Evolutionary conservation across 2,113 vertebrate genomes (phyloP), one percentile per base, ranked within the genome.

Genomic region (Rissa tridactyla): DNA sequence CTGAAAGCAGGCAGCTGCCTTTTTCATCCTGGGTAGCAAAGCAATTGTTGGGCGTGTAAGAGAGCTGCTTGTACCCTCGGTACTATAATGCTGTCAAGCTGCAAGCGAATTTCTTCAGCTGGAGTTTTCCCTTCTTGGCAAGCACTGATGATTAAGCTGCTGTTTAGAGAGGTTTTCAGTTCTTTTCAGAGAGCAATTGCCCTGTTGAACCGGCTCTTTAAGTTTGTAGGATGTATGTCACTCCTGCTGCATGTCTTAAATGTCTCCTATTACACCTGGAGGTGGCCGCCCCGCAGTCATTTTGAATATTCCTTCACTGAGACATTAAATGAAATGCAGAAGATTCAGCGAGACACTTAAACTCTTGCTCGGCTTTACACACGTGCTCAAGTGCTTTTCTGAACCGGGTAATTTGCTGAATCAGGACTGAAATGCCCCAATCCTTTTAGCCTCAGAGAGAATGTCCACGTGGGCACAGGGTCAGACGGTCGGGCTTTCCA

Each of bases 121-220:
- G 86, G 32, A 88, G 76, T 10, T 62, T 65, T 82, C 46, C 12
- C 25, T 40, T 16, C 94, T 76, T 95, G 90, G 86, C 95, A 85
- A 79, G 77, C 76, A 26, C 68, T n/a, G 18, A 6, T 7, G 79
- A 88, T 92, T 71, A 60, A 11, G 29, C 76, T 86, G 95, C 54
- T 78, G 71, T 88, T 86, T 70, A 32, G 54, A 88, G 82, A 83
- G 82, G n/a, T 55, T 81, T 86, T 86, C 18, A 25, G 23, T 62
- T 68, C 90, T 96, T 96, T 78, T 62, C 88, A 90, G 86, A 86
- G 68, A 81, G 82, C 29, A 64, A 40, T 34, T 55, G 60, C 76
- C 88, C 72, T 87, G 88, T n/a, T 68, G 77, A 73, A 90, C 61
- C 42, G 68, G 38, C 85, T 80, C 82, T 85, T 82, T 46, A 42